phyloP scores from a whole-genome alignment of 1,140 invertebrate genomes.

The Goniozus legneri region DNA sequence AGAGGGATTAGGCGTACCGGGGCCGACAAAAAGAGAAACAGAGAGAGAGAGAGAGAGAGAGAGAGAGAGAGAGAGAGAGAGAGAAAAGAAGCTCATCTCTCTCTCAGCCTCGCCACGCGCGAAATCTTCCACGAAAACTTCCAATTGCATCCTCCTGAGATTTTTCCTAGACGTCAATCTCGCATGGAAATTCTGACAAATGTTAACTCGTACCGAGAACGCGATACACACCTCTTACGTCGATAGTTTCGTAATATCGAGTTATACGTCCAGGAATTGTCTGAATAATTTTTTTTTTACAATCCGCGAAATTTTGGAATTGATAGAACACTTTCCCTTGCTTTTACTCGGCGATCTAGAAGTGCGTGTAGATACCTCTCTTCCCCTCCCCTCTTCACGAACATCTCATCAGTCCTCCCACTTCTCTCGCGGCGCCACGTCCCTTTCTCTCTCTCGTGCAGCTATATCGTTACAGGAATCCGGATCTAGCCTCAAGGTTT shows the following conservation, averaged over 20 bases:
- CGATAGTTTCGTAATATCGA: no score
- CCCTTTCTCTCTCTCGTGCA: constrained; percentile 11
- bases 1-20: constrained; percentile 12
- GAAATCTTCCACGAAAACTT: no score
- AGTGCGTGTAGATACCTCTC: constrained; percentile 22
- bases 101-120: no score
- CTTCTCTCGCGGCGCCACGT: constrained; percentile 1
- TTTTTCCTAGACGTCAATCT: no score
- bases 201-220: no score
- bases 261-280: no score
- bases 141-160: no score
- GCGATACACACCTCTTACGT: no score
- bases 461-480: constrained; percentile 44
- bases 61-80: neutral
- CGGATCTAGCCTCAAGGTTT: constrained; percentile 52
- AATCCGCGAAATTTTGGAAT: no score
- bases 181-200: no score
- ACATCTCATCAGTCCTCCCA: neutral
- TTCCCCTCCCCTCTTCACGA: constrained; percentile 4
- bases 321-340: constrained; percentile 48
- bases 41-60: constrained; percentile 11
- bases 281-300: no score
- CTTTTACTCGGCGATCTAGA: constrained; percentile 34
- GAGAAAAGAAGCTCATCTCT: neutral
- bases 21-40: constrained; percentile 10